Conservation (phyloP, 2,888 invertebrate genomes). For the Pedicia rivosa region DNA sequence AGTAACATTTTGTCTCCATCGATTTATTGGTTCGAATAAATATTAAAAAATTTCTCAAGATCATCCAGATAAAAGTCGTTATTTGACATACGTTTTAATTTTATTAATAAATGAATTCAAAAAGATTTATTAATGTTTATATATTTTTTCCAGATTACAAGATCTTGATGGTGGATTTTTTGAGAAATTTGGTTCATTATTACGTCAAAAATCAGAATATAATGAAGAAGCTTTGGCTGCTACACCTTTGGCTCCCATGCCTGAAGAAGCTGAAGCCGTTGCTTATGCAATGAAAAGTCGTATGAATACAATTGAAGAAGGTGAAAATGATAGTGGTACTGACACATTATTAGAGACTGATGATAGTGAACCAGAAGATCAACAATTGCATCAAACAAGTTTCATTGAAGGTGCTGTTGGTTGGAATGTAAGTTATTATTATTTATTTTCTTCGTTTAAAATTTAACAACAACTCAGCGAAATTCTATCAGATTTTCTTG, state of each 20-base stretch:
- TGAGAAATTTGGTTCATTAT: constrained; percentile 61
- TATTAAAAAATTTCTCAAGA: not conserved
- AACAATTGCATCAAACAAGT: constrained; percentile 31
- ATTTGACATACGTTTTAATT: too few species aligned
- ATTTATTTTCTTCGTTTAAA: not conserved
- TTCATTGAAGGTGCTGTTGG: constrained; percentile 47
- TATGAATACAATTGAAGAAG: constrained; percentile 11
- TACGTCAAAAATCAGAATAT: constrained; percentile 44
- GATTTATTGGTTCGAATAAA: too few species aligned
- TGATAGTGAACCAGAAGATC: constrained; percentile 36
- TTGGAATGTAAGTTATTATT: constrained; percentile 52
- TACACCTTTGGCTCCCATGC: constrained; percentile 35
- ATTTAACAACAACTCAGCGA: too few species aligned
- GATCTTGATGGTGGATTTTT: constrained; percentile 72
- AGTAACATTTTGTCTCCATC: not conserved
- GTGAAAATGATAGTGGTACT: constrained; percentile 11
- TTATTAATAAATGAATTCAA: not conserved
- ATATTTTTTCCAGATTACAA: constrained; percentile 46
- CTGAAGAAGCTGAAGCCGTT: constrained; percentile 23
- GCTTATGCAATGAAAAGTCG: constrained; percentile 21
- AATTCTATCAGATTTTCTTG: too few species aligned
- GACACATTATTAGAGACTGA: constrained; percentile 13
- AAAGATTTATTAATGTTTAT: not conserved
- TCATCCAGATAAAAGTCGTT: not conserved
- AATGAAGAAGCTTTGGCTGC: constrained; percentile 31